These are phyloP conservation scores for Heteractis magnifica DNA, from an alignment of 92 coral and sea anemone species.

Conservation along the genomic window DNA sequence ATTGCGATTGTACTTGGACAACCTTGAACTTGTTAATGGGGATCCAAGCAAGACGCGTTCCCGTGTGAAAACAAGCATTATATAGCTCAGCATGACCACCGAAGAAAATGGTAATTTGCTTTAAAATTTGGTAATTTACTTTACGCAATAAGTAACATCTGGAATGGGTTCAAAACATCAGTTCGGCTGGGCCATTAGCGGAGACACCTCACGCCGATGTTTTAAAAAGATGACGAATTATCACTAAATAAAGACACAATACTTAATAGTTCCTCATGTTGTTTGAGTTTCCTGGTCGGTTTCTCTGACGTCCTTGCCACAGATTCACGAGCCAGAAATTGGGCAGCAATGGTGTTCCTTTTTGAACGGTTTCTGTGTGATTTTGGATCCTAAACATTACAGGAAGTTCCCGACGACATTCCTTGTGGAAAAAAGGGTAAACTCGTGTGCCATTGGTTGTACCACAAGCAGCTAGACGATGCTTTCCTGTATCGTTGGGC, in stretches of 20 bases:
- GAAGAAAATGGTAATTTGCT: neutral
- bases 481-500: neutral
- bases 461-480: neutral
- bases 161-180: neutral
- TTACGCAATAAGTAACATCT: neutral
- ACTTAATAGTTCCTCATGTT: neutral
- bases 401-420: conserved; percentile 18
- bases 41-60: neutral
- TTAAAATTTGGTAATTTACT: neutral
- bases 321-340: neutral
- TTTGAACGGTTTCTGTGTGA: neutral
- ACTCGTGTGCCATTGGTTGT: neutral
- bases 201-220: neutral
- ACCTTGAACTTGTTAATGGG: conserved; percentile 5
- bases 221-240: neutral
- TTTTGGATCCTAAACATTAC: neutral
- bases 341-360: neutral
- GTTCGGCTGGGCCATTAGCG: neutral
- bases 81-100: neutral
- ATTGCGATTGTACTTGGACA: neutral
- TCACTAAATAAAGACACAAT: neutral
- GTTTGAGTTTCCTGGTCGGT: conserved; percentile 14
- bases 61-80: neutral
- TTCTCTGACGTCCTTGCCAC: conserved; percentile 1
- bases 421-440: neutral